phyloP scores from a whole-genome alignment of 2,797 vertebrate genomes.

The Neosalanx taihuensis region DNA sequence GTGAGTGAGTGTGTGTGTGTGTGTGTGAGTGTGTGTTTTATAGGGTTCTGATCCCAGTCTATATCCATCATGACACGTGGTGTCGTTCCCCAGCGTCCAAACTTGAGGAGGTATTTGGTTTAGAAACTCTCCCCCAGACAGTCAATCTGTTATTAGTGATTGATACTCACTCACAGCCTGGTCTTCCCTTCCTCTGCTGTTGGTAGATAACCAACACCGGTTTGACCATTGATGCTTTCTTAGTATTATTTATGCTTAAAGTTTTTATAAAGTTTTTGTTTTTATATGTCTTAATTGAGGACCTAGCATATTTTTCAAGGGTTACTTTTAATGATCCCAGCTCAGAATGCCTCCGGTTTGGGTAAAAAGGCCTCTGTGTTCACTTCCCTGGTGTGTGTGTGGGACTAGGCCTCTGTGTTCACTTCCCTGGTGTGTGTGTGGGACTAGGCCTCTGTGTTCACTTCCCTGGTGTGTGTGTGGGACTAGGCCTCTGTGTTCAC shows the following conservation, averaged over 20 bases:
- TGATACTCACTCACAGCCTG: slow-evolving; percentile 25
- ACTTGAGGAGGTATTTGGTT: background rate
- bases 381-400: slow-evolving; percentile 25
- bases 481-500: slow-evolving; percentile 37
- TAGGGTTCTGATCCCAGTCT: background rate
- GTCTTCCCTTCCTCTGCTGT: slow-evolving; percentile 31
- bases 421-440: slow-evolving; percentile 15
- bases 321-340: slow-evolving; percentile 48
- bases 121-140: slow-evolving; percentile 1
- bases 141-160: slow-evolving; percentile 25
- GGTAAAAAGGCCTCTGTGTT: slow-evolving; percentile 35
- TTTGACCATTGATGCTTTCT: slow-evolving; percentile 51
- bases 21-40: background rate
- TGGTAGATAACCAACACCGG: slow-evolving; percentile 38
- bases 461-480: slow-evolving; percentile 13
- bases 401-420: no score
- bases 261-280: slow-evolving; percentile 42
- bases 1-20: background rate
- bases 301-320: slow-evolving; percentile 44
- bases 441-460: no score
- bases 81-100: background rate
- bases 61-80: background rate
- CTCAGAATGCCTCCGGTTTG: slow-evolving; percentile 27
- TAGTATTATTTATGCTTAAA: slow-evolving; percentile 58
- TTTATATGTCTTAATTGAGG: slow-evolving; percentile 64